phyloP scores from a whole-genome alignment of 2,888 invertebrate genomes.

The Ryuthela nishihirai region DNA sequence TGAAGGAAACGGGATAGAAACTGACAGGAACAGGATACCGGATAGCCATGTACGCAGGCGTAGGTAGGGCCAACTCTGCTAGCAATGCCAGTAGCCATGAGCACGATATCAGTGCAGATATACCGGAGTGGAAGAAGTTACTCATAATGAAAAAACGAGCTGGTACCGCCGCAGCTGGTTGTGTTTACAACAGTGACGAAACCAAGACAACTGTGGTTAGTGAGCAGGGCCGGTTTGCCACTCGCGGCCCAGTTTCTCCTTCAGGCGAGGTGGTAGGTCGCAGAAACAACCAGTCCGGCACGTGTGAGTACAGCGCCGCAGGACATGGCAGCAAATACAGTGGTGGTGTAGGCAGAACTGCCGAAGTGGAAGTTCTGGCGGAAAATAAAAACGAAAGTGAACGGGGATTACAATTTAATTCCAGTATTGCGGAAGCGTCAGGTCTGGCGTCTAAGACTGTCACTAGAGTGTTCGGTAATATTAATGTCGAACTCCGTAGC shows the following conservation, averaged over 20 bases:
- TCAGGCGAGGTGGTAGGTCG: too few relatives aligned
- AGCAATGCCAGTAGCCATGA: slow-evolving; percentile 2
- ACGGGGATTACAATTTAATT: too few relatives aligned
- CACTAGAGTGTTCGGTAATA: slow-evolving; percentile 11
- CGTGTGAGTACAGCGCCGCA: too few relatives aligned
- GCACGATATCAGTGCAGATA: slow-evolving; percentile 21
- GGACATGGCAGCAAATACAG: too few relatives aligned
- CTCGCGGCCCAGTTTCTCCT: slow-evolving; percentile 22
- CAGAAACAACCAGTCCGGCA: too few relatives aligned
- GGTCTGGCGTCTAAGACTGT: slow-evolving; percentile 22
- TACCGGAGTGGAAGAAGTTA: slow-evolving; percentile 35
- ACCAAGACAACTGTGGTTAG: neutral
- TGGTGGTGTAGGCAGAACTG: too few relatives aligned
- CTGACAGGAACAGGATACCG: slow-evolving; percentile 32
- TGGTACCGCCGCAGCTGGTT: neutral
- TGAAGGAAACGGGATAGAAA: slow-evolving; percentile 5
- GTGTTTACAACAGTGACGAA: neutral
- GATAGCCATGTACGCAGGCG: slow-evolving; percentile 26
- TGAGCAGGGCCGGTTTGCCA: neutral
- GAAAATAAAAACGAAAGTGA: too few relatives aligned
- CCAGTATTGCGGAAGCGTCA: too few relatives aligned
- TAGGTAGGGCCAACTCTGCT: slow-evolving; percentile 5
- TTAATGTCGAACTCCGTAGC: slow-evolving; percentile 23
- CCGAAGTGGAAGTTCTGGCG: too few relatives aligned
- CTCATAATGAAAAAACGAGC: slow-evolving; percentile 34